Base-by-base conservation (phyloP, 2,797 vertebrate genomes). In the Pteronotus mesoamericanus region DNA sequence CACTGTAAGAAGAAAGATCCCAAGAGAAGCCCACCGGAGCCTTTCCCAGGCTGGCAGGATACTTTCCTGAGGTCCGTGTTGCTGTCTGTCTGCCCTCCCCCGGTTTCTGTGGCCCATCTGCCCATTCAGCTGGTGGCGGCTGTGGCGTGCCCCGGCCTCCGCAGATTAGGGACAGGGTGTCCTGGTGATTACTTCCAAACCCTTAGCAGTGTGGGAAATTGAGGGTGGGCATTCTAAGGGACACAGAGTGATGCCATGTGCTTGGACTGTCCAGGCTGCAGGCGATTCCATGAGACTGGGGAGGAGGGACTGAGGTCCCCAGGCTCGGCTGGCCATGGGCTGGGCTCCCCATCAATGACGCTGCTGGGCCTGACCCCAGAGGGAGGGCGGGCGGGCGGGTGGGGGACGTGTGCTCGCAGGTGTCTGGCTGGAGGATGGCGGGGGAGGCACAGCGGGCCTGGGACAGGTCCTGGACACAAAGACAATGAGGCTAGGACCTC, bases 351-450 rank as follows among this genome's bases (percentile, higher is more conserved):
- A 0, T 14, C 9, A 3, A 69, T 3, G 6, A 39, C 39, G 6
- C 11, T 0, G 34, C 7, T 0, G 0, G 8, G 69, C 86, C 82
- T 44, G 46, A 29, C 11, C 19, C 12, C 64, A 18, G 53, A 84
- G 69, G 11, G 14, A 0, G 1, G 22, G 10, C 0, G 0, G 3
- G 14, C 0, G 1, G 22, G 10, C 0, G 0, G 3, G 19, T 4
- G 48, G 87, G 69, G 34, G 6, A 5, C 11, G 2, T 26, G 37
- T 53, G 46, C 26, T 8, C 0, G 0, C 2, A n/a, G 59, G 19
- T 21, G 26, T 32, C 15, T 2, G 22, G 22, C 46, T n/a, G 18
- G 37, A 15, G 42, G 42, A 6, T 1, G 24, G 59, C 64, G 10
- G 32, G 64, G 78, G n/a, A 3, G 21, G 39, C 37, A 21, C 37